A percentile compares a stretch with the other conserved stretches of the same genome.
phyloP scores from a whole-genome alignment of 2,113 vertebrate species.

The Origma solitaria region DNA sequence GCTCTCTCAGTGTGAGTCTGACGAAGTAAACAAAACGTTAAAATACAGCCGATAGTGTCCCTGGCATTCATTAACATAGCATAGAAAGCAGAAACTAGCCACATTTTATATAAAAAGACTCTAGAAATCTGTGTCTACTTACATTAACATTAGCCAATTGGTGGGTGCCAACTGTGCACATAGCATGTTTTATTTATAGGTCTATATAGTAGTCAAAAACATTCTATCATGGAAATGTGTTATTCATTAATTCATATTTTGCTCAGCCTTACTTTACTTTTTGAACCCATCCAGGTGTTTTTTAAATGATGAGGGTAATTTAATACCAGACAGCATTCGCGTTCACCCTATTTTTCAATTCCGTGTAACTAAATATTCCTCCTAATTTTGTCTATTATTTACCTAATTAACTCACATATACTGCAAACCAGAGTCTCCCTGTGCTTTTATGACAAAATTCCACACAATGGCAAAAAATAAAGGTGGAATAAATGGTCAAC shows the following conservation, averaged over 20 bases:
- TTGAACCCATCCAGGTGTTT: slow-evolving; percentile 69
- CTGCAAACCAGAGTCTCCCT: background rate
- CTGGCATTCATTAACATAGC: slow-evolving; percentile 71
- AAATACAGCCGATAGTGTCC: slow-evolving; percentile 54
- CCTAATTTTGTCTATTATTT: slow-evolving; percentile 61
- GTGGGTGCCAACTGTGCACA: slow-evolving; percentile 51
- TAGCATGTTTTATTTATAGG: slow-evolving; percentile 68
- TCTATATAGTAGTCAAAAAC: slow-evolving; percentile 63
- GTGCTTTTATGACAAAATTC: slow-evolving; percentile 28
- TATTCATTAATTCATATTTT: slow-evolving; percentile 78
- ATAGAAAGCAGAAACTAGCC: slow-evolving; percentile 66
- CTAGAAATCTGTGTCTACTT: slow-evolving; percentile 70
- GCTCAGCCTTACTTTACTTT: slow-evolving; percentile 51
- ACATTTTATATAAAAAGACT: slow-evolving; percentile 69
- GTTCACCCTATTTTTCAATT: slow-evolving; percentile 37
- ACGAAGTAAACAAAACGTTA: slow-evolving; percentile 68
- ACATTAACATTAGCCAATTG: slow-evolving; percentile 61
- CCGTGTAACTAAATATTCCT: slow-evolving; percentile 26
- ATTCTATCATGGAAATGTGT: slow-evolving; percentile 66
- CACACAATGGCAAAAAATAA: slow-evolving; percentile 3
- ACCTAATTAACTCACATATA: slow-evolving; percentile 41
- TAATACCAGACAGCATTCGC: slow-evolving; percentile 45
- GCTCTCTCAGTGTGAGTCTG: slow-evolving; percentile 57
- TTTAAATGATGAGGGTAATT: slow-evolving; percentile 55
- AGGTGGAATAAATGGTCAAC: background rate